Evolutionary conservation across 2,888 invertebrate genomes (phyloP).

Genomic region (Hydrotaea cyrtoneurina): DNA sequence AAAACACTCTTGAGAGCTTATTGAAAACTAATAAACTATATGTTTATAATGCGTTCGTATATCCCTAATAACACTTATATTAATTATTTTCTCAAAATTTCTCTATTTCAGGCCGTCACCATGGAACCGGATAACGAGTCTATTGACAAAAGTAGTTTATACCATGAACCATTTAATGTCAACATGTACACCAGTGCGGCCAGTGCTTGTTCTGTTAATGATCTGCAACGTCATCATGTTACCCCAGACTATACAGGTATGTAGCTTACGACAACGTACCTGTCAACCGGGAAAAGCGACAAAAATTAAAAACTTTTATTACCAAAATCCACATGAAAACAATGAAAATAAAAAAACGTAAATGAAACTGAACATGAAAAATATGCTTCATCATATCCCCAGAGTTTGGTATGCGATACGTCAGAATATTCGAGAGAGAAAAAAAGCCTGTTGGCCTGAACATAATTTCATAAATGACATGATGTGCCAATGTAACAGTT

Average conservation of each 20-base stretch:
- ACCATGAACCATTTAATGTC: conserved; percentile 82
- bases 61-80: too few relatives aligned
- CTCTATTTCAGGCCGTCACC: conserved; percentile 72
- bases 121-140: conserved; percentile 80
- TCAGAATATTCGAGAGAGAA: not conserved
- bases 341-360: not conserved
- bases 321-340: not conserved
- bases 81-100: not conserved
- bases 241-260: conserved; percentile 84
- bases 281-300: not conserved
- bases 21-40: too few relatives aligned
- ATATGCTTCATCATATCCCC: not conserved
- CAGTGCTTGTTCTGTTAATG: conserved; percentile 81
- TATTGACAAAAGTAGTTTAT: conserved; percentile 81
- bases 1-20: too few relatives aligned
- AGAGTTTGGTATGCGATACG: not conserved
- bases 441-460: not conserved
- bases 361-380: conserved; percentile 4
- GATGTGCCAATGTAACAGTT: conserved; percentile 56
- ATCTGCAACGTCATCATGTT: conserved; percentile 81
- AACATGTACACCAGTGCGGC: conserved; percentile 81
- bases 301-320: conserved; percentile 1
- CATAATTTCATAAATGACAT: conserved; percentile 10
- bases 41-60: too few relatives aligned
- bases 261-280: conserved; percentile 57